Evolutionary conservation across 2,113 vertebrate genomes (phyloP), one percentile per base, ranked within the genome.

Genomic region (Hystrix brachyura): DNA sequence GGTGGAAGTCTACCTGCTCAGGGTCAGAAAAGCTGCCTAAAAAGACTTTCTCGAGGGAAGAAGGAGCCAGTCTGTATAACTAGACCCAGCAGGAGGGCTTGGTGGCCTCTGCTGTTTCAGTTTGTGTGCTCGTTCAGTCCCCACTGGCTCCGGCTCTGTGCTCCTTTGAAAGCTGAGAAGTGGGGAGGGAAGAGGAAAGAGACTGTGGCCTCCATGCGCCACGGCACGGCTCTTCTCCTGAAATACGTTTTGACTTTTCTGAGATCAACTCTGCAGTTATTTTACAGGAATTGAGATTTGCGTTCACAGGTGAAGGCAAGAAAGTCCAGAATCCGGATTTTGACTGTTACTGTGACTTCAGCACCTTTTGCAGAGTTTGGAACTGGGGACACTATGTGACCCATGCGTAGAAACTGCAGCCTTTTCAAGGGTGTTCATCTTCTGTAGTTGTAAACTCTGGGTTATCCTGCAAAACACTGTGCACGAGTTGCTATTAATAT

Each of bases 321-420:
- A 32, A 83, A 91, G 59, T 57, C 9, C 71, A 5, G 79, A 76
- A 67, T 80, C 85, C 57, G 46, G 32, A 85, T 78, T 92, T 72
- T 60, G n/a, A 65, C 9, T 21, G 5, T 93, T 48, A 34, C 7
- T 60, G 21, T 80, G 82, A 55, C 8, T n/a, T 15, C 6, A 55
- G 23, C 9, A 21, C 64, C 9, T 38, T 2, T 89, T 17, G 48
- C 7, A 81, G 51, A 57, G 32, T 88, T 32, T 84, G 53, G 93
- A 80, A 27, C 25, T 57, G 59, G 19, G 81, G 34, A 53, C 25
- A 53, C 43, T 34, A 7, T 13, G 11, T 34, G 53, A 53, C 23
- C 18, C 64, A 48, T 72, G 51, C 3, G 86, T 57, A 91, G 55
- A 69, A 84, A 0, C 12, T 5, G 25, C 55, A 48, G 32, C 17